These are phyloP conservation scores for Drosophila parvula DNA, from an alignment of 1,140 invertebrate species.

Conservation along the genomic window DNA sequence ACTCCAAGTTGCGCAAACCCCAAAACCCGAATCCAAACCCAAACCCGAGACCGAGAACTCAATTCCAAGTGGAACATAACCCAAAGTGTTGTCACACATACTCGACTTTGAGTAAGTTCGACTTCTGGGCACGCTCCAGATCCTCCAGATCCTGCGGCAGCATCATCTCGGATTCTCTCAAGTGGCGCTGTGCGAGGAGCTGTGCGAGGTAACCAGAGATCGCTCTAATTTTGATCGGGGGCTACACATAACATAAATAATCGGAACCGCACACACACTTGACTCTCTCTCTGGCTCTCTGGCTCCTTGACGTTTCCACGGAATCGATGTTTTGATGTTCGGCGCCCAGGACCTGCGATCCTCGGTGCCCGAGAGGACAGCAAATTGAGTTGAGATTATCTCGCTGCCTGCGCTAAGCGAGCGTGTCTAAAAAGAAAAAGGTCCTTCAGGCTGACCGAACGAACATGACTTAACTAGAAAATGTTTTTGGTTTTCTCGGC, in stretches of 20 bases:
- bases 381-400: constrained; percentile 80
- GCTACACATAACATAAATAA: constrained; percentile 79
- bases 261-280: constrained; percentile 58
- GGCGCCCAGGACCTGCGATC: constrained; percentile 52
- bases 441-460: constrained; percentile 23
- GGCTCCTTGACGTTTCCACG: constrained; percentile 57
- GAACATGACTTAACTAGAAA: constrained; percentile 80
- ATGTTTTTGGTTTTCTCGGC: constrained; percentile 61
- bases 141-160: neutral
- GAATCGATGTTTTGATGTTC: constrained; percentile 65
- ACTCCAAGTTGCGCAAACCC: neutral
- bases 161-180: constrained; percentile 2
- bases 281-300: constrained; percentile 26
- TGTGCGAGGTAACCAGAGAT: constrained; percentile 50
- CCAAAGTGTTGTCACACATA: constrained; percentile 63
- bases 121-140: constrained; percentile 44
- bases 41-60: neutral
- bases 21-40: neutral
- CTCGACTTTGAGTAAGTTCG: constrained; percentile 22
- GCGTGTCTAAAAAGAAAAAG: constrained; percentile 56
- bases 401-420: constrained; percentile 62
- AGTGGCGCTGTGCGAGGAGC: constrained; percentile 16
- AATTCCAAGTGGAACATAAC: constrained; percentile 11
- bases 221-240: constrained; percentile 74
- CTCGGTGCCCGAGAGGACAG: constrained; percentile 3